Percentiles rank a stretch among this genome's conserved stretches.
Conservation (phyloP, 2,113 vertebrate species). For the Fregetta grallaria region DNA sequence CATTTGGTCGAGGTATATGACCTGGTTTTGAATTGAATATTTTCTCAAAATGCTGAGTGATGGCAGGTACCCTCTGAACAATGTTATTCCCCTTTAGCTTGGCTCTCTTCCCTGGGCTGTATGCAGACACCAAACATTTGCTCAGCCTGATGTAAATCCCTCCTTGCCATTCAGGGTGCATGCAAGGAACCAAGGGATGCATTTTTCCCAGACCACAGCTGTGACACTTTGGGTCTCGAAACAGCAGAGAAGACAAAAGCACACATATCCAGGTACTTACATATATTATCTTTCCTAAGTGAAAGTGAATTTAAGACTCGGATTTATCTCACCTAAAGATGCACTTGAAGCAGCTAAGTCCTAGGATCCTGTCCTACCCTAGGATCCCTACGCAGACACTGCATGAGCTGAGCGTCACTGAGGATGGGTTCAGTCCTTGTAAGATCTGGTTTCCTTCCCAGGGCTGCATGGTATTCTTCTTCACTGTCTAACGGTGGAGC, state of each 20-base stretch:
- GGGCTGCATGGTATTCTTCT: neutral
- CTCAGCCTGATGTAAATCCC: neutral
- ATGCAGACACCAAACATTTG: neutral
- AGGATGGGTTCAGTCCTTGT: neutral
- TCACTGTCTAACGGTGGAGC: neutral
- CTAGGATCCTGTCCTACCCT: neutral
- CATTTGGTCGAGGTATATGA: neutral
- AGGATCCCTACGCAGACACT: neutral
- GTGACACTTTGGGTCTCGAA: constrained; percentile 32
- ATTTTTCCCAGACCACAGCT: constrained; percentile 50
- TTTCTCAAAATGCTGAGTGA: neutral
- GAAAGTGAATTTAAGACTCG: neutral
- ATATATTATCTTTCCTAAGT: neutral
- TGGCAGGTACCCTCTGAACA: neutral
- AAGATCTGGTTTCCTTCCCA: neutral
- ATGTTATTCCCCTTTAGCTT: fast-evolving
- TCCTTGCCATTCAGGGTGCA: constrained; percentile 48
- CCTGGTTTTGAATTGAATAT: neutral
- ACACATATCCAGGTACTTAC: neutral
- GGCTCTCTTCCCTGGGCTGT: neutral
- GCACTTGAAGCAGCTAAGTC: neutral
- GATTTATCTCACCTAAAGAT: neutral
- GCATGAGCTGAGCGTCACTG: neutral
- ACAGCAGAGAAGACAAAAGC: neutral
- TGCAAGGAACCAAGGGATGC: constrained; percentile 32